Percentiles rank a stretch among this genome's conserved stretches.
phyloP scores from a whole-genome alignment of 2,113 vertebrate species.

The Puffinus mauretanicus region DNA sequence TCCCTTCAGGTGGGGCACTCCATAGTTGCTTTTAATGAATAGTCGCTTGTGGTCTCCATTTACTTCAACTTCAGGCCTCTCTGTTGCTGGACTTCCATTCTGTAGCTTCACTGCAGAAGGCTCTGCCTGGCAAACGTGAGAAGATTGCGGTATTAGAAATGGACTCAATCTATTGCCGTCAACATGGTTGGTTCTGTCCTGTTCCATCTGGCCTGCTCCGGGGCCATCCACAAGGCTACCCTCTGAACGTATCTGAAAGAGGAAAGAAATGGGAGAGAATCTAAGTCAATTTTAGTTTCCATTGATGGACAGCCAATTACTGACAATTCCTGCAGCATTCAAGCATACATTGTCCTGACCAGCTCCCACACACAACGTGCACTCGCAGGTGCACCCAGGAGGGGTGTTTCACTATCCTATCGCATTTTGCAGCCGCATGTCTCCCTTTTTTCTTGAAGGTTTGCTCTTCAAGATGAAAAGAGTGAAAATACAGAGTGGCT shows the following conservation, averaged over 20 bases:
- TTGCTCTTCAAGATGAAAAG: neutral
- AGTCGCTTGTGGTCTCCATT: constrained; percentile 82
- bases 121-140: constrained; percentile 76
- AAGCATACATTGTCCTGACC: neutral
- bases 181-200: constrained; percentile 90
- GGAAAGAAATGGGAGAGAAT: constrained; percentile 32
- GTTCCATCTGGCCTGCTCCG: constrained; percentile 98
- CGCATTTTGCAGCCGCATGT: neutral
- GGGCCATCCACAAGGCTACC: constrained; percentile 95
- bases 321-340: neutral
- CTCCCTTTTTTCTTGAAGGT: neutral
- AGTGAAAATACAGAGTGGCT: neutral
- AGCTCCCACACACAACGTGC: neutral
- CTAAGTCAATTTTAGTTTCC: neutral
- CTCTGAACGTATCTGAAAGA: constrained; percentile 79
- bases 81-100: constrained; percentile 82
- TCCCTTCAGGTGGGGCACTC: constrained; percentile 75
- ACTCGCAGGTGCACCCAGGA: neutral
- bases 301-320: neutral
- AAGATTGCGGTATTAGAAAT: constrained; percentile 79
- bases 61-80: constrained; percentile 74
- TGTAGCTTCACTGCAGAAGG: constrained; percentile 78
- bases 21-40: constrained; percentile 73
- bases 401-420: neutral
- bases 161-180: constrained; percentile 88